Conservation (phyloP, 1,140 invertebrate species). For the Drosophila tsacasi region DNA sequence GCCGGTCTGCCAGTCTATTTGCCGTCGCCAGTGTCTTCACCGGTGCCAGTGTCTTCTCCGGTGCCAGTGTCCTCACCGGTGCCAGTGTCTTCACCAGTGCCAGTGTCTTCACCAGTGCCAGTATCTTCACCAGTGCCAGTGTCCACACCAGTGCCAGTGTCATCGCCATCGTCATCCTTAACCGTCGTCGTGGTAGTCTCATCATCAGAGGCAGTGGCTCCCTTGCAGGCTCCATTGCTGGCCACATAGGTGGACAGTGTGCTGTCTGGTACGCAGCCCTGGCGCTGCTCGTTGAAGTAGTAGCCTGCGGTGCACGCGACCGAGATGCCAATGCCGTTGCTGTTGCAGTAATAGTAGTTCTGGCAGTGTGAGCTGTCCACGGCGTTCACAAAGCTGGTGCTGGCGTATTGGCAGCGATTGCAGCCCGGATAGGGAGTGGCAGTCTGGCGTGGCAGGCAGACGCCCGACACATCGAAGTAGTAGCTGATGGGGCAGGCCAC, state of each 20-base stretch:
- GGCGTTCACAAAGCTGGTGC: conserved; percentile 33
- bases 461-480: conserved; percentile 19
- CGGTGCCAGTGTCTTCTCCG: neutral
- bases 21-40: too few relatives aligned
- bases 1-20: too few relatives aligned
- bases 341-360: conserved; percentile 50
- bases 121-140: neutral
- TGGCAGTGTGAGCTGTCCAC: conserved; percentile 23
- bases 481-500: conserved; percentile 18
- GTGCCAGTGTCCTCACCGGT: neutral
- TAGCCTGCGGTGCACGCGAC: fast-evolving
- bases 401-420: conserved; percentile 57
- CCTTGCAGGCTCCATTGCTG: conserved; percentile 39
- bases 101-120: neutral
- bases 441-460: neutral
- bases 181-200: neutral
- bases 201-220: neutral
- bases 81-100: too few relatives aligned
- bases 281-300: conserved; percentile 44
- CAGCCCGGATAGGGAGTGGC: conserved; percentile 24
- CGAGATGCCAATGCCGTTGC: neutral
- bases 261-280: conserved; percentile 1
- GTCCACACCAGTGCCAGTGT: neutral
- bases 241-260: neutral
- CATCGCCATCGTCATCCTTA: neutral